Evolutionary conservation across 2,113 vertebrate genomes (phyloP).

Genomic region (Willisornis vidua): DNA sequence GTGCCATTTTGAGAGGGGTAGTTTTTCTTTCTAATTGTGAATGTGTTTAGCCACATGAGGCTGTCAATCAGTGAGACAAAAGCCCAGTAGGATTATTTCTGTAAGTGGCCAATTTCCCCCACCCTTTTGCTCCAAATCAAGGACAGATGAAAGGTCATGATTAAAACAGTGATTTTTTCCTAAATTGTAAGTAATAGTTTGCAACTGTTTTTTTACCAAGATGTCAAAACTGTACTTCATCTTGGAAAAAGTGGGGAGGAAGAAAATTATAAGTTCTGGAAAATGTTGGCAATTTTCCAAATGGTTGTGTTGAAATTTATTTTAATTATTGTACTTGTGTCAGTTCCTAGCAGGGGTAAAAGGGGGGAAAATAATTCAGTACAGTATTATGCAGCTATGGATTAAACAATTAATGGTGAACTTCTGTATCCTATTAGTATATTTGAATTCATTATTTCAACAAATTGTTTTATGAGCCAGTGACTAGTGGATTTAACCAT

Average conservation of each 20-base stretch:
- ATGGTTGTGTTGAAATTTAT: conserved; percentile 75
- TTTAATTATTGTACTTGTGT: conserved; percentile 81
- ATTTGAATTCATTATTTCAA: conserved; percentile 63
- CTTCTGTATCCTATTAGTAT: conserved; percentile 47
- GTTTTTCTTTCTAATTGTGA: conserved; percentile 78
- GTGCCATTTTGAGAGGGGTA: conserved; percentile 62
- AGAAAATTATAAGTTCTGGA: conserved; percentile 81
- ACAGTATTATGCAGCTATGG: conserved; percentile 54
- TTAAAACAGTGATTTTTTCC: conserved; percentile 80
- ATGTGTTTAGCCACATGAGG: conserved; percentile 72
- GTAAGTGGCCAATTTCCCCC: conserved; percentile 80
- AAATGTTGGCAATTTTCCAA: conserved; percentile 76
- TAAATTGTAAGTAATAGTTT: conserved; percentile 79
- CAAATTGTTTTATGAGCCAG: conserved; percentile 42
- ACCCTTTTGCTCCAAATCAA: conserved; percentile 70
- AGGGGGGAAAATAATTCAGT: conserved; percentile 57
- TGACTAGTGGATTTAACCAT: conserved; percentile 43
- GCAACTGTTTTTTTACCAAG: conserved; percentile 79
- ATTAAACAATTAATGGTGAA: conserved; percentile 73
- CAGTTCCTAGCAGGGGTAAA: conserved; percentile 70
- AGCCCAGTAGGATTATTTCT: conserved; percentile 76
- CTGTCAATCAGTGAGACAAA: conserved; percentile 73
- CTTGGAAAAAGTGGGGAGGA: conserved; percentile 31
- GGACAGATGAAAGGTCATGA: conserved; percentile 82
- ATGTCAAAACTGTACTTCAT: conserved; percentile 80